Base-by-base conservation (phyloP, 2,888 invertebrate genomes). In the Scelioninae gen. 2 region DNA sequence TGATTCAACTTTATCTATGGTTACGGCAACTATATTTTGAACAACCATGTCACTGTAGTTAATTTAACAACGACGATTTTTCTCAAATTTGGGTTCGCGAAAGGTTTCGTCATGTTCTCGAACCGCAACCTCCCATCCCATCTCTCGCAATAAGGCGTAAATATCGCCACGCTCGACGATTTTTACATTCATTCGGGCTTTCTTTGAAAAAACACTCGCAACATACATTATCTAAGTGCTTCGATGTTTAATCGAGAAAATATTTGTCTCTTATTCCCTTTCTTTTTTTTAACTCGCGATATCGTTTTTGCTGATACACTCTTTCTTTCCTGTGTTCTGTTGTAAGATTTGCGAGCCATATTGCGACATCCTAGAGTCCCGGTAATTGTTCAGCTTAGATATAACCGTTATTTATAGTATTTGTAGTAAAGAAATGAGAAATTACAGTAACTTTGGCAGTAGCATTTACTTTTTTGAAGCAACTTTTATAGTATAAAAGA, bases 231-330 rank as follows among this genome's bases (percentile, higher is more conserved):
- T 35, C 45, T 68, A 63, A 64, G 22, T 73, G 68, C 73, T 69
- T 73, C 68, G 68, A 74, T 61, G 55, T 57, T 58, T 45, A 61
- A 73, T 69, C 65, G 73, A 73, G 70, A 61, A 74, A 6, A 74
- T 55, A 76, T 71, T 48, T 74, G n/a, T 16, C 31, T 33, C 48
- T 22, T 46, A 37, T 46, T 22, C 13, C 33, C 7, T 28, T 52
- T 28, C 10, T 31, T 35, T 33, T 9, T 39, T 45, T 52, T 45
- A 67, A 43, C 13, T 58, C 9, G 25, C 19, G 16, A 31, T 50
- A 55, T 55, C 50, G 37, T 60, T 46, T 70, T 68, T 64, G 50
- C 52, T 37, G 39, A 43, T 50, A 60, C 70, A 53, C 61, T 60
- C 55, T 31, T 46, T 45, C 41, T 55, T 65, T 58, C 55, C 60